Base-by-base conservation (phyloP, 2,888 invertebrate genomes). In the Ptychoptera albimana region DNA sequence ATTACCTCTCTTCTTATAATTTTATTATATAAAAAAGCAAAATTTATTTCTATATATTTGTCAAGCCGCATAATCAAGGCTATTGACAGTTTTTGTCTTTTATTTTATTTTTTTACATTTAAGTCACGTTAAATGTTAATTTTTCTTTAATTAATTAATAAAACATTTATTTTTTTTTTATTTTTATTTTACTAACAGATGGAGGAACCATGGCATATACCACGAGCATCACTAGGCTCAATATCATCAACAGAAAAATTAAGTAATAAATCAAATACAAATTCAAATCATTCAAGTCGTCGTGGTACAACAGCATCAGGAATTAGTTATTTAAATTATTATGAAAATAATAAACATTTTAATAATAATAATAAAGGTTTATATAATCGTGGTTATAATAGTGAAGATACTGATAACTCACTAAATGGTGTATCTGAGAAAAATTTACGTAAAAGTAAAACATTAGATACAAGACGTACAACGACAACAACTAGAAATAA, bases 121-220 rank as follows among this genome's bases (percentile, higher is more conserved):
- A n/a, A n/a, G n/a, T n/a, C n/a, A 23, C 23, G 7, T 5, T 23
- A 5, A 23, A 5, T 23, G 3, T 23, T 7, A 23, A 23, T 23
- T 5, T 5, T 23, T 23, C 7, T 16, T 11, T 35, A 34, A n/a
- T 9, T 32, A 3, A 32, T n/a, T 11, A 32, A 32, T 11, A 11
- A 32, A n/a, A n/a, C n/a, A 32, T 32, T n/a, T n/a, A 7, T 3
- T 32, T 11, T 8, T 32, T 8, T 11, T 32, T 32, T 11, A 7
- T 32, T 7, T 7, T 32, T 32, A 32, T 32, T 32, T 32, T 11
- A 8, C 15, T 49, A 53, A 2, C 46, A 65, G 65, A 65, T 65
- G 63, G 61, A 63, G 55, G 60, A 64, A 50, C 60, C 75, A 63
- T 85, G 84, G 84, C 84, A 84, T 65, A 84, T 86, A 64, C 84